Percentiles rank a stretch among this genome's conserved stretches.
phyloP scores from a whole-genome alignment of 2,113 vertebrate genomes.

The Sebastes fasciatus region DNA sequence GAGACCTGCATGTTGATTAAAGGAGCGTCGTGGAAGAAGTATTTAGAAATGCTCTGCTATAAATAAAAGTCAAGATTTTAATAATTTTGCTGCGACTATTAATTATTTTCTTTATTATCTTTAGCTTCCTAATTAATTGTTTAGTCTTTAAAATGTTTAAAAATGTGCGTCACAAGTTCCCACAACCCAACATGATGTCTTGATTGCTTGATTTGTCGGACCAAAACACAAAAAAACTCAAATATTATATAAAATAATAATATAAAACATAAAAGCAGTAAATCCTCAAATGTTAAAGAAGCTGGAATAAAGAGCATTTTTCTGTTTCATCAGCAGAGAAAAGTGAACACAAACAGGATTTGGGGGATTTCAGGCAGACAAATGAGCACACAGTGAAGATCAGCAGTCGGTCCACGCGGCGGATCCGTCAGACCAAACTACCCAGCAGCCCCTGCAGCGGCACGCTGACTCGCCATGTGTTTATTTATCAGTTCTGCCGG shows the following conservation, averaged over 20 bases:
- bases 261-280: background rate
- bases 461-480: constrained; percentile 52
- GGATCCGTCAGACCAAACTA: constrained; percentile 57
- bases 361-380: constrained; percentile 46
- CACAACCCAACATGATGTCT: background rate
- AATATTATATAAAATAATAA: background rate
- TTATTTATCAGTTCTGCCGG: constrained; percentile 57
- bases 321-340: background rate
- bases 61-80: too few species aligned
- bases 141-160: background rate
- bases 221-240: background rate
- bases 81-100: too few species aligned
- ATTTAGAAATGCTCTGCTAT: too few species aligned
- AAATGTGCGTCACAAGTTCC: background rate
- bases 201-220: too few species aligned
- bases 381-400: constrained; percentile 44
- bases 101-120: too few species aligned
- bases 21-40: too few species aligned
- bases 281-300: background rate
- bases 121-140: background rate
- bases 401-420: constrained; percentile 40
- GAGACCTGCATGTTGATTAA: too few species aligned
- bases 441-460: constrained; percentile 63
- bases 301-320: background rate
- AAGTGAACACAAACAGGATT: background rate